Evolutionary conservation across 1,140 invertebrate species (phyloP), one percentile per base, ranked within the genome.

Genomic region (Mactra quadrangularis): DNA sequence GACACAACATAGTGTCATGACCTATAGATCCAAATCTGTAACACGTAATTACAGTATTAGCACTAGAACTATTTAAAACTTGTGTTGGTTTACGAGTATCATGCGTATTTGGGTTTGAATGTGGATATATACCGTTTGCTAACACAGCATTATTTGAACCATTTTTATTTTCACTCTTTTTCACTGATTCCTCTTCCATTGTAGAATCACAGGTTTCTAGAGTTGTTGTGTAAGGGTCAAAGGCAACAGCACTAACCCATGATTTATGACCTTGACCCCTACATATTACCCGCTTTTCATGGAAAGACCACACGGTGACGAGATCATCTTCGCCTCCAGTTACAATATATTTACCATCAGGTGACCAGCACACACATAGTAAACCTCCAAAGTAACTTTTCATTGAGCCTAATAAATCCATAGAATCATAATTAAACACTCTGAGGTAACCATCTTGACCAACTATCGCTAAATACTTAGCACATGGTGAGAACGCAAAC

Each of bases 311-410:
- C n/a, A 99, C 96, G 11, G 98, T 99, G 7, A 99, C 96, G 50
- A 99, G 94, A 93, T 99, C 99, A 94, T 99, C 99, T 94, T 99
- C 98, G 29, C 99, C 99, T 4, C 99, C 99, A 1, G 97, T 97
- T 1, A 98, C 98, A 50, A 99, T 96, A 90, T 98, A 98, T 89
- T 96, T 96, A 11, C 97, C 96, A 94, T 99, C 98, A 0, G 98
- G 98, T 22, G 98, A 98, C 99, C 99, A 99, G 90, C 97, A 97
- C 19, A 99, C 97, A 93, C 98, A 99, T 15, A 95, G 87, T 17
- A 96, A 96, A 31, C 98, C 98, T 68, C 99, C 99, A 94, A 99
- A 99, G 92, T 99, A 99, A 88, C 97, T 93, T 83, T 98, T 87
- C 98, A 95, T 82, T 96, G 97, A 85, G 25, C 92, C 91, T 41